These are phyloP conservation scores for Tineola bisselliella DNA, from an alignment of 2,888 invertebrate species.

Conservation along the genomic window DNA sequence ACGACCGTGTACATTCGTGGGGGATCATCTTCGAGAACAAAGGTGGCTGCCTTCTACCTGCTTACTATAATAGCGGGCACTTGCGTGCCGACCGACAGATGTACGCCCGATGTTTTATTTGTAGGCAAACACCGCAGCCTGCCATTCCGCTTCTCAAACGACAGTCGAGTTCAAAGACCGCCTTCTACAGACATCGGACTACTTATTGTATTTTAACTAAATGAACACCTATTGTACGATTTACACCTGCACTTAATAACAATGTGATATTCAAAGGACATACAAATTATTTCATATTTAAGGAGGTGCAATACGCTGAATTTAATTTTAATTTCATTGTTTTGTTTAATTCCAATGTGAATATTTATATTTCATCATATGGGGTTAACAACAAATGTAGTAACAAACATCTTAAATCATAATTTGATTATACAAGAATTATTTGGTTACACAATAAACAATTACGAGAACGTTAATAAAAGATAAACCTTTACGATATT, in stretches of 20 bases:
- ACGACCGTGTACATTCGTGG: background rate
- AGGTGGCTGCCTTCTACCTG: constrained; percentile 9
- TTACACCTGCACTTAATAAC: background rate
- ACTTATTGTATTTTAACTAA: background rate
- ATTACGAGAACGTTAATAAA: background rate
- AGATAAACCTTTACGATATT: background rate
- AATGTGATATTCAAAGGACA: no score
- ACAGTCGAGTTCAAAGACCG: constrained; percentile 48
- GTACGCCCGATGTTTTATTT: constrained; percentile 39
- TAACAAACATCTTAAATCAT: background rate
- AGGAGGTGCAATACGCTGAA: no score
- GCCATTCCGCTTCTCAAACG: constrained; percentile 27
- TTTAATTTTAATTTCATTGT: no score
- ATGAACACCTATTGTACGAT: background rate
- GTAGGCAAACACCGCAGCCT: constrained; percentile 32
- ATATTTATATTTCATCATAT: no score
- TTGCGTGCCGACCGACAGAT: constrained; percentile 37
- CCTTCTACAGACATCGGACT: constrained; percentile 18
- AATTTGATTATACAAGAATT: background rate
- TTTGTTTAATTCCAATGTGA: no score
- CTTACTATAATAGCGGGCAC: background rate
- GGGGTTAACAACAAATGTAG: background rate
- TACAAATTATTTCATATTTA: no score
- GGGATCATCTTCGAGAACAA: background rate
- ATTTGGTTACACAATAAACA: background rate